Conservation (phyloP, 2,113 vertebrate genomes). For the Petroica traversi region DNA sequence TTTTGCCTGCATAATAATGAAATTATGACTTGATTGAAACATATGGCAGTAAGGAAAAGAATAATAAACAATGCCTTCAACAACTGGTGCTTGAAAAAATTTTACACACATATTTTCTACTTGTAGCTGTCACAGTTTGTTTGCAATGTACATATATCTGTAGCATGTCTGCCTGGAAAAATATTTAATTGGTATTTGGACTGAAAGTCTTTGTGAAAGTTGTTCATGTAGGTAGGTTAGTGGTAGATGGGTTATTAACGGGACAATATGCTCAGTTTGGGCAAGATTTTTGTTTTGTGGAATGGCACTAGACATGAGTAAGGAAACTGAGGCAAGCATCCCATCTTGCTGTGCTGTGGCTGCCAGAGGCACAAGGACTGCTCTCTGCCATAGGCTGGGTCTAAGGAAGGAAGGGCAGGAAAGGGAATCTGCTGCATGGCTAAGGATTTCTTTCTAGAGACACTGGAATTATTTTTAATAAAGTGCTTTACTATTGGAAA, state of each 20-base stretch:
- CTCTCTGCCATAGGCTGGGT: neutral
- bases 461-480: neutral
- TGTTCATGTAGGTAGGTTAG: neutral
- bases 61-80: neutral
- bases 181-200: neutral
- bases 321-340: neutral
- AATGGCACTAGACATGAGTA: fast-evolving
- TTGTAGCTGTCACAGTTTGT: neutral
- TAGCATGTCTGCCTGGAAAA: neutral
- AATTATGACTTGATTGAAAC: neutral
- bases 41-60: neutral
- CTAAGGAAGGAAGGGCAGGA: neutral
- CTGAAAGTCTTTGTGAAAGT: neutral
- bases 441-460: neutral
- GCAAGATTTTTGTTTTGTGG: neutral
- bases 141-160: neutral
- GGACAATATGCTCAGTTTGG: neutral
- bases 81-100: neutral
- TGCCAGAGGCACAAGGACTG: neutral
- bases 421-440: neutral
- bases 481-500: neutral
- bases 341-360: neutral
- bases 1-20: neutral
- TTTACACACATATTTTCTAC: neutral
- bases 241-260: neutral